Evolutionary conservation across 2,797 vertebrate genomes (phyloP).

Genomic region (Hyperoplus immaculatus): DNA sequence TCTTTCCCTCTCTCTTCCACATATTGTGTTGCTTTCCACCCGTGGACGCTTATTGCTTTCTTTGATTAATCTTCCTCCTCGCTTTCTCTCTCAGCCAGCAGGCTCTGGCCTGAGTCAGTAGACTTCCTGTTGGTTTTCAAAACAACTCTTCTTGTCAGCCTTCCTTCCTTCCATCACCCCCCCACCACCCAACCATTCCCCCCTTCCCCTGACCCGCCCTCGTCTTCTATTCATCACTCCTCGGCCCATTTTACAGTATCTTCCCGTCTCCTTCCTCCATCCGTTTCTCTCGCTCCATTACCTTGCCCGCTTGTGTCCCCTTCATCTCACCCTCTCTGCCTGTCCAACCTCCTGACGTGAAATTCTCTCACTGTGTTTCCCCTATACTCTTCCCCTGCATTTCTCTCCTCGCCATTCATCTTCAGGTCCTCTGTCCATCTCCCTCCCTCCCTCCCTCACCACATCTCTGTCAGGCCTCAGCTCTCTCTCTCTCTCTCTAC

Average conservation of each 20-base stretch:
- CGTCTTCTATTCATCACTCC: conserved; percentile 78
- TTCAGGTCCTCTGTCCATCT: conserved; percentile 74
- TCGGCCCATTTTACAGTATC: conserved; percentile 80
- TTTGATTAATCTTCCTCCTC: conserved; percentile 79
- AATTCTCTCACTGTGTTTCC: conserved; percentile 73
- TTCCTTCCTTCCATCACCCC: conserved; percentile 52
- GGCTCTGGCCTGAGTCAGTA: conserved; percentile 73
- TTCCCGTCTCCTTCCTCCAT: conserved; percentile 77
- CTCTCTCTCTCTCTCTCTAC: conserved; percentile 47
- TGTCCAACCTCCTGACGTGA: conserved; percentile 79
- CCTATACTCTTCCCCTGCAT: conserved; percentile 59
- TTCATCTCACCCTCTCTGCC: conserved; percentile 80
- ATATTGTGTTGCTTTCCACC: conserved; percentile 74
- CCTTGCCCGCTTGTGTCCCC: conserved; percentile 76
- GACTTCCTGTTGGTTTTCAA: conserved; percentile 82
- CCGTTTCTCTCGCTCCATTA: conserved; percentile 80
- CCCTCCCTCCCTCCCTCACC: conserved; percentile 46
- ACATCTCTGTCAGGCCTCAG: conserved; percentile 60
- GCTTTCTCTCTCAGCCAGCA: conserved; percentile 51
- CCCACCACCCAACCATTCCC: not conserved
- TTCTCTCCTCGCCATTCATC: conserved; percentile 69
- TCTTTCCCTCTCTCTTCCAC: conserved; percentile 71
- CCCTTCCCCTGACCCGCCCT: conserved; percentile 64
- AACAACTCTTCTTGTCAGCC: conserved; percentile 80
- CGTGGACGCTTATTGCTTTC: conserved; percentile 77